These are phyloP conservation scores for Cynocephalus volans DNA, from an alignment of 2,113 vertebrate species.

Conservation along the genomic window DNA sequence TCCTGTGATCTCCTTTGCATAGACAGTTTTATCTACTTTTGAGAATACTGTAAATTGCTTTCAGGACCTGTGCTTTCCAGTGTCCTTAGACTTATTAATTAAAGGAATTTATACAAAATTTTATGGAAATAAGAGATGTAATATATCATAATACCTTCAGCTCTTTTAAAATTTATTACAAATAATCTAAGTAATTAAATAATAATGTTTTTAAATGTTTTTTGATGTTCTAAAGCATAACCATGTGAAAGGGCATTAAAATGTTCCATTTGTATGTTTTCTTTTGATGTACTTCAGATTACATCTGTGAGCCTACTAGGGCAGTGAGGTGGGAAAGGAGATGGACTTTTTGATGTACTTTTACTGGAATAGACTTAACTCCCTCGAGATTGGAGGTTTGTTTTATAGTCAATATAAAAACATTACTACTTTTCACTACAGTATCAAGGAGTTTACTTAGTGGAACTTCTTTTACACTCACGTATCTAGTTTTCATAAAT, in stretches of 20 bases:
- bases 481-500: not conserved
- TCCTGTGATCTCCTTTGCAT: not conserved
- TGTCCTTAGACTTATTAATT: not conserved
- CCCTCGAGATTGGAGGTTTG: not conserved
- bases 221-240: not conserved
- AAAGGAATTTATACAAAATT: not conserved
- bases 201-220: slow-evolving; percentile 17
- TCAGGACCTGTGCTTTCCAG: not conserved
- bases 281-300: not conserved
- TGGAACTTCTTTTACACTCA: not conserved
- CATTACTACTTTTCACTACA: not conserved
- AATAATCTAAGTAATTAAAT: not conserved
- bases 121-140: not conserved
- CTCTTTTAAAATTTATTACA: not conserved
- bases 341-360: not conserved
- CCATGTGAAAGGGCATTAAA: not conserved
- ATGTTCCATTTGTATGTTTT: not conserved
- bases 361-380: not conserved
- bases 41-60: not conserved
- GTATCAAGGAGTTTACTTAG: not conserved
- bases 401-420: not conserved
- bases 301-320: not conserved
- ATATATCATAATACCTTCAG: not conserved
- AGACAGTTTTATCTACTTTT: not conserved
- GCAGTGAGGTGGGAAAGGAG: not conserved